Base-by-base conservation (phyloP, 2,113 vertebrate genomes). In the Datnioides undecimradiatus region DNA sequence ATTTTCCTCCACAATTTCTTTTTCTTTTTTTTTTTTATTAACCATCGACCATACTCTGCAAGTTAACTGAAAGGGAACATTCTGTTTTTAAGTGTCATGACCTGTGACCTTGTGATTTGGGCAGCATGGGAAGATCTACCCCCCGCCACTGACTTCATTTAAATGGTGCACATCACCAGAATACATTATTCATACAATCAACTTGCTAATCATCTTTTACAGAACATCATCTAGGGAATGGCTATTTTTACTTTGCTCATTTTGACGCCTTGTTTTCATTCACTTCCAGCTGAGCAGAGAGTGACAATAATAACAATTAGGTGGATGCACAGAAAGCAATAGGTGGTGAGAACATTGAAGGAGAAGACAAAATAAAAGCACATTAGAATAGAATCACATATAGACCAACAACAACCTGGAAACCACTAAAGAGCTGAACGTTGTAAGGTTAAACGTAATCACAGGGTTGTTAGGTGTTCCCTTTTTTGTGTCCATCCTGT, bases 171-270 rank as follows among this genome's bases (percentile, higher is more conserved):
- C 85, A 85, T 90, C 86, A 62, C 58, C 43, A 2, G 62, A 66
- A 91, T 91, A 70, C 83, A 92, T 93, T 92, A 93, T 93, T 93
- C 83, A 93, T 91, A 92, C 76, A 90, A 90, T 93, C 90, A 92
- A 90, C 69, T 70, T 76, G 79, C 83, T 86, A 90, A 93, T 91
- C 82, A 90, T 89, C 87, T 84, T 90, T 93, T 86, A 66, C 34
- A 23, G 72, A 91, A 60, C 58, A 79, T 90, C 79, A 90, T 90
- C 86, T 70, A 51, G 80, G 71, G 80, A 86, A 81, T 63, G 65
- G 48, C 80, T 85, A 87, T 86, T 91, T 90, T 89, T 88, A 81
- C 79, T 66, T 75, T 70, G 66, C 76, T 81, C 79, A 83, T 87
- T 83, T 80, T 60, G 69, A 90, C 71, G 73, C 59, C 70, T 79